phyloP scores from a whole-genome alignment of 2,797 vertebrate species.

The Typhlichthys eigenmanni region DNA sequence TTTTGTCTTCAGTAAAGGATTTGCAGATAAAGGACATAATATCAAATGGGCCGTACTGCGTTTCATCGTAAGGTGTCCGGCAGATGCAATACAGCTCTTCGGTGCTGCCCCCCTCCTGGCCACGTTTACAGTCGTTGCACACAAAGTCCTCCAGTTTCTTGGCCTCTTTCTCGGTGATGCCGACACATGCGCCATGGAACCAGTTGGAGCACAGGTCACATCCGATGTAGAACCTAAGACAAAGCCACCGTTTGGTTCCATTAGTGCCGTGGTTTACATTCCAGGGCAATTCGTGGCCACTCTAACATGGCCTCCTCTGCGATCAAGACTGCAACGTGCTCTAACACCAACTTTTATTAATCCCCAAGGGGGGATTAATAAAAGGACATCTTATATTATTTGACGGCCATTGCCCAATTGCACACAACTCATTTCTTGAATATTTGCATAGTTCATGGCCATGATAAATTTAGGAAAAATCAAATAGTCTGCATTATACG shows the following conservation, averaged over 20 bases:
- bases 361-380: not conserved
- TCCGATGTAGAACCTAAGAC: slow-evolving; percentile 97
- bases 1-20: too few relatives aligned
- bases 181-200: slow-evolving; percentile 98
- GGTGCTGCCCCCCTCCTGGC: slow-evolving; percentile 85
- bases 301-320: too few relatives aligned
- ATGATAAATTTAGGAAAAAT: too few relatives aligned
- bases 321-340: too few relatives aligned
- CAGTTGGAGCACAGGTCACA: slow-evolving; percentile 99
- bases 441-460: too few relatives aligned
- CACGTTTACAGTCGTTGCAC: slow-evolving; percentile 95
- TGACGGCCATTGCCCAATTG: not conserved
- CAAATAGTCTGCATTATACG: too few relatives aligned
- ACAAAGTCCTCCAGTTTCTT: slow-evolving; percentile 99
- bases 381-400: not conserved
- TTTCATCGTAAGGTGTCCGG: slow-evolving; percentile 97
- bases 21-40: not conserved
- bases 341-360: too few relatives aligned
- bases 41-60: slow-evolving; percentile 82
- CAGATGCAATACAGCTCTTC: slow-evolving; percentile 99
- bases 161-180: slow-evolving; percentile 98
- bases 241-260: not conserved
- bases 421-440: too few relatives aligned
- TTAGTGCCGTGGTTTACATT: not conserved
- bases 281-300: too few relatives aligned